phyloP scores from a whole-genome alignment of 2,113 vertebrate genomes.

The Jacana jacana region DNA sequence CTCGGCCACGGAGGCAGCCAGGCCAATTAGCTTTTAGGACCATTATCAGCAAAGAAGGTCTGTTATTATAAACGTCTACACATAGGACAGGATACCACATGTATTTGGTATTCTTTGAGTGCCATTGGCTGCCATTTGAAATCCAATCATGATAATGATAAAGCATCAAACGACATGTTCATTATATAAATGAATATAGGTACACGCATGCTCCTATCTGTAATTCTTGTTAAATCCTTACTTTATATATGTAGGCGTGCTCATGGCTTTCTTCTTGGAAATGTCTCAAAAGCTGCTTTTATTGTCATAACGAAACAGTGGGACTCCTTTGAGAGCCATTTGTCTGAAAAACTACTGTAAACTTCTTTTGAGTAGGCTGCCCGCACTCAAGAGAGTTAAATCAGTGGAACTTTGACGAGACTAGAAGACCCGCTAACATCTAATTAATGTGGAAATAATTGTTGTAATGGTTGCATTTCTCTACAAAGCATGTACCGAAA shows the following conservation, averaged over 20 bases:
- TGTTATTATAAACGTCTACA: neutral
- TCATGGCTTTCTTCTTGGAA: neutral
- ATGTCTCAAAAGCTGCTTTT: slow-evolving; percentile 8
- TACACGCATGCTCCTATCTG: rapidly evolving
- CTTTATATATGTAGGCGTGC: neutral
- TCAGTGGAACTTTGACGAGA: slow-evolving; percentile 5
- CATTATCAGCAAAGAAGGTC: neutral
- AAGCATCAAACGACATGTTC: neutral
- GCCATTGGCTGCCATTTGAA: neutral
- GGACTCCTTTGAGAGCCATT: slow-evolving; percentile 26
- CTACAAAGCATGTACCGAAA: neutral
- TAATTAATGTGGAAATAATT: slow-evolving; percentile 41
- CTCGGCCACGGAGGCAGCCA: neutral
- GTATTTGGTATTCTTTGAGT: neutral
- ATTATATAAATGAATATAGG: neutral
- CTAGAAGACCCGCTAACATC: slow-evolving; percentile 13
- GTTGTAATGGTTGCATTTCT: slow-evolving; percentile 7
- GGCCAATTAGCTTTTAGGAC: neutral
- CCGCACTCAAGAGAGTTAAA: slow-evolving; percentile 32
- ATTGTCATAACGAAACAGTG: neutral
- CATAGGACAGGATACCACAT: neutral
- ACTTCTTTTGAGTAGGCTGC: slow-evolving; percentile 24
- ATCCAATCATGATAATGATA: neutral
- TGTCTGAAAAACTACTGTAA: slow-evolving; percentile 31
- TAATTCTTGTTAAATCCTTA: neutral